Base-by-base conservation (phyloP, 2,888 invertebrate species). In the Omphaloscelis lunosa region DNA sequence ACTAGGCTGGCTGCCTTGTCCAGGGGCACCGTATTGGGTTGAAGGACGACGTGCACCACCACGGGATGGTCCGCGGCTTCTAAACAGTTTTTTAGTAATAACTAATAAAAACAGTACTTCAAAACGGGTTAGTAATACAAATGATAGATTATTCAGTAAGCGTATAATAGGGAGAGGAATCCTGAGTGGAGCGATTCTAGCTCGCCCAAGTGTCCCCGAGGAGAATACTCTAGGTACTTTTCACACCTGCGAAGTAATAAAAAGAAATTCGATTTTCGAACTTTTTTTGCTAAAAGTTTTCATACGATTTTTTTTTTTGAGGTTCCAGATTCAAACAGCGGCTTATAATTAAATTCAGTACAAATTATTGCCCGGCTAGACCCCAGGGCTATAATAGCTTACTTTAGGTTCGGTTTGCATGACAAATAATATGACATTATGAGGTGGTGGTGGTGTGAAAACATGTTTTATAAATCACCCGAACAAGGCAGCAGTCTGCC, bases 401-500 rank as follows among this genome's bases (percentile, higher is more conserved):
- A 20, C 20, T 48, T 48, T 48, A 48, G 48, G 20, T 20, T 7
- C 6, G 51, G 48, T 48, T 48, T 63, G 63, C 39, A 41, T n/a
- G 39, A 15, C 17, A 41, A 20, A 41, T 41, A 27, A 20, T 45
- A 29, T 48, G 23, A 29, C 9, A 48, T 29, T 67, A 67, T 66
- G 8, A n/a, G n/a, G n/a, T n/a, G n/a, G n/a, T n/a, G n/a, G 8
- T 66, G 23, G 23, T 48, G 41, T 27, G 20, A 48, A 48, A 23
- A 66, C 48, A 51, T 9, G 23, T 51, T 23, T 9, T 9, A 23
- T 5, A n/a, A 51, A 29, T 34, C 74, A 79, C 95, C 95, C 92
- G 79, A 95, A 93, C 1, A 93, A 88, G 62, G 95, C 95, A 63
- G 93, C 93, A 41, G 94, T 95, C 62, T 93, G 94, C 72, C 92